A percentile compares a stretch with the other conserved stretches of the same genome.
phyloP scores from a whole-genome alignment of 2,113 vertebrate species.

The Datnioides undecimradiatus region DNA sequence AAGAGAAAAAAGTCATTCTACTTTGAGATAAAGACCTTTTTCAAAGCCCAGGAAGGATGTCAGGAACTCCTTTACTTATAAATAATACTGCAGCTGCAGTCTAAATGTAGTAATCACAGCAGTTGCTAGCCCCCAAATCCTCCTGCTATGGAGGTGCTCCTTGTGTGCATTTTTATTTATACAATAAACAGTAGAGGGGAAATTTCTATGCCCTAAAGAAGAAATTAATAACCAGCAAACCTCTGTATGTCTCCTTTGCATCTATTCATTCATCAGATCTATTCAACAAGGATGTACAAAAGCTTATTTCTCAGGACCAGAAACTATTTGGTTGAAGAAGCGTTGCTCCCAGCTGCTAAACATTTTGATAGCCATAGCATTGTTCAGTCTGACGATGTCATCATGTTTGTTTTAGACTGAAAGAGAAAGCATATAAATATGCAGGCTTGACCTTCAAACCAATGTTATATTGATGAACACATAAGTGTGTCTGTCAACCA shows the following conservation, averaged over 20 bases:
- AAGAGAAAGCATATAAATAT: not conserved
- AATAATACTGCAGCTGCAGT: no score
- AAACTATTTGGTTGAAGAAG: not conserved
- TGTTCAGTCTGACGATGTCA: not conserved
- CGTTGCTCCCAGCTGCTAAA: no score
- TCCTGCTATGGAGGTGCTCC: not conserved
- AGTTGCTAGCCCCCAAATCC: not conserved
- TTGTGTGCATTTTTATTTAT: not conserved
- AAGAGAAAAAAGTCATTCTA: not conserved
- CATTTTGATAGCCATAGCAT: not conserved
- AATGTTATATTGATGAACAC: no score
- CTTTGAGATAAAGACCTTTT: slow-evolving; percentile 22
- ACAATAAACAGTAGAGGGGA: no score
- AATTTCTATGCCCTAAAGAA: no score
- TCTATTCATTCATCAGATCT: no score
- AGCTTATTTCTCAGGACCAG: not conserved
- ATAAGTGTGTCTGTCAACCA: not conserved
- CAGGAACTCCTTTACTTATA: not conserved
- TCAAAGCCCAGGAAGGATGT: not conserved
- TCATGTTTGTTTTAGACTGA: not conserved
- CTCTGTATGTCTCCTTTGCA: not conserved
- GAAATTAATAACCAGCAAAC: not conserved
- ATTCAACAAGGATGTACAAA: not conserved
- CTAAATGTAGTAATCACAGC: not conserved
- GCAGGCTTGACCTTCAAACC: not conserved